These are phyloP conservation scores for Brachyrhaphis roseni DNA, from an alignment of 2,797 vertebrate genomes.

Conservation along the genomic window DNA sequence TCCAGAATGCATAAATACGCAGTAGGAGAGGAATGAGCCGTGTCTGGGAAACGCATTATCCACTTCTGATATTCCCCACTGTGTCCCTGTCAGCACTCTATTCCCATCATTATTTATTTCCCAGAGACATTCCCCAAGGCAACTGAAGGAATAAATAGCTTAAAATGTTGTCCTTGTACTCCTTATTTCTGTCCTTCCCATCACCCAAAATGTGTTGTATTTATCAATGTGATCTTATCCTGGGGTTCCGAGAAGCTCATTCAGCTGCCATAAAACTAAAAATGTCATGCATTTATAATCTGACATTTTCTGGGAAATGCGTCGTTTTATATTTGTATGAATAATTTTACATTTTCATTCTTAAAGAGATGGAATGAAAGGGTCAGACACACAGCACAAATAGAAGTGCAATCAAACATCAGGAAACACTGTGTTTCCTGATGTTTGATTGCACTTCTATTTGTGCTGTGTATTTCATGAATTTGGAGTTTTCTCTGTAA, in stretches of 20 bases:
- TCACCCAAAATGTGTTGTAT: no score
- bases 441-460: not conserved
- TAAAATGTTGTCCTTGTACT: not conserved
- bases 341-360: not conserved
- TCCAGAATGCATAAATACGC: not conserved
- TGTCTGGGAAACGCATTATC: not conserved
- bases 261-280: not conserved
- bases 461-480: not conserved
- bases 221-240: not conserved
- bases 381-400: not conserved
- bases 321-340: not conserved
- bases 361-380: not conserved
- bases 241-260: not conserved
- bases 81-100: not conserved
- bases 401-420: no score
- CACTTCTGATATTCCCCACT: not conserved
- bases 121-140: not conserved
- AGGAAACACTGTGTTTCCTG: constrained; percentile 69
- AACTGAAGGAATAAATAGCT: not conserved
- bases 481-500: not conserved
- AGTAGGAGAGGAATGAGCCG: not conserved
- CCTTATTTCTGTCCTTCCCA: not conserved
- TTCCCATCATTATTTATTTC: not conserved
- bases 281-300: not conserved
- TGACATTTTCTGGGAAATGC: not conserved